Conservation (phyloP, 2,797 vertebrate species). For the Sebastes steindachneri region DNA sequence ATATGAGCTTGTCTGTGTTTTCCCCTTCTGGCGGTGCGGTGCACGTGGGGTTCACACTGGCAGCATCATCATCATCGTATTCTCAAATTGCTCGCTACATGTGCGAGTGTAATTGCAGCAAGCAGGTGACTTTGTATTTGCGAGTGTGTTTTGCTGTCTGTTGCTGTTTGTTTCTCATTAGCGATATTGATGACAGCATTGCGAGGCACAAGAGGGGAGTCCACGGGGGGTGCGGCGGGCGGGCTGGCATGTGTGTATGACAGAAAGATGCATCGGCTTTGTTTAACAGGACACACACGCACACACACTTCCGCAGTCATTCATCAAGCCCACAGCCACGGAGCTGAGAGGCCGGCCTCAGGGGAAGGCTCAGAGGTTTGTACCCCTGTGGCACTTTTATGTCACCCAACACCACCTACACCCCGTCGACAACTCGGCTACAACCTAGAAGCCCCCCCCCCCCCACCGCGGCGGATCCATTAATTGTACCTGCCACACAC, state of each 20-base stretch:
- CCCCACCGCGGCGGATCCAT: neutral
- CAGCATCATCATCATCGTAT: neutral
- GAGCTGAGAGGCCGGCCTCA: neutral
- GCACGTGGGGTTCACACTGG: conserved; percentile 21
- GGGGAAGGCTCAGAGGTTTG: conserved; percentile 5
- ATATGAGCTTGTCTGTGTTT: conserved; percentile 65
- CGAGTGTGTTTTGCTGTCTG: neutral
- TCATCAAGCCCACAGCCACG: conserved; percentile 43
- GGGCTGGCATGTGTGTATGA: conserved; percentile 27
- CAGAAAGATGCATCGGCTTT: conserved; percentile 73
- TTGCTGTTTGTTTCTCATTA: conserved; percentile 32
- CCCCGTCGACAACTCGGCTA: neutral
- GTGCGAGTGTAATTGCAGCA: neutral
- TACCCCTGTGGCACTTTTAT: conserved; percentile 39
- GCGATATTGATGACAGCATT: conserved; percentile 50
- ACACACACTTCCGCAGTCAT: conserved; percentile 23
- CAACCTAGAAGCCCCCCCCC: conserved; percentile 8
- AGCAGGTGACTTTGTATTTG: neutral
- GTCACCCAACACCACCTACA: conserved; percentile 17
- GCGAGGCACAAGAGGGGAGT: conserved; percentile 4
- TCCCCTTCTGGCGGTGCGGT: conserved; percentile 39
- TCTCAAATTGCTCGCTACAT: neutral
- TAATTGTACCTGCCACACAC: conserved; percentile 7
- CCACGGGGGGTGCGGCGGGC: neutral
- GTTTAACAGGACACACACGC: conserved; percentile 46